Conservation (phyloP, 2,888 invertebrate genomes). For the Epinotia bilunana region DNA sequence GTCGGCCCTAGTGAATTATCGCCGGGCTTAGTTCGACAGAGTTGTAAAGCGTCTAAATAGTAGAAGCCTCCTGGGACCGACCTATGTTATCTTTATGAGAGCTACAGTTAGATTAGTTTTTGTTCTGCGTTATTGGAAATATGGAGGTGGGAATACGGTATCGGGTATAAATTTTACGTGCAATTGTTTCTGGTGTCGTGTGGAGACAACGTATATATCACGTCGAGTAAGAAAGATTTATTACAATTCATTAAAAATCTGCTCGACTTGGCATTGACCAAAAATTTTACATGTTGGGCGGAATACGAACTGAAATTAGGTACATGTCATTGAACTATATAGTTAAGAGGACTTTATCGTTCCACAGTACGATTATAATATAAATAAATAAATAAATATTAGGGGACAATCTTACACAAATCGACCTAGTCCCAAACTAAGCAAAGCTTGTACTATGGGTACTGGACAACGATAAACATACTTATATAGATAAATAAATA, state of each 20-base stretch:
- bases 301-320: not conserved
- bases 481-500: too few relatives aligned
- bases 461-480: too few relatives aligned
- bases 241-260: not conserved
- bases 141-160: conserved; percentile 35
- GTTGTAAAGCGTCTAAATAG: conserved; percentile 48
- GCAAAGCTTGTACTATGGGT: too few relatives aligned
- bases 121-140: conserved; percentile 45
- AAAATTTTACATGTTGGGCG: not conserved
- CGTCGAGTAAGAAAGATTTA: conserved; percentile 26
- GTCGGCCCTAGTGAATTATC: conserved; percentile 40
- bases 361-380: too few relatives aligned
- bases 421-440: too few relatives aligned
- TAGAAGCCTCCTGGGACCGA: conserved; percentile 41
- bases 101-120: conserved; percentile 48
- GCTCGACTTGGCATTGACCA: not conserved
- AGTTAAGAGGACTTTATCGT: not conserved
- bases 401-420: too few relatives aligned
- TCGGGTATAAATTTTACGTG: conserved; percentile 36
- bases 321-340: not conserved
- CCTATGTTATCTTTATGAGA: conserved; percentile 48
- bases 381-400: too few relatives aligned
- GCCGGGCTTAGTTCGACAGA: conserved; percentile 44
- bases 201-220: conserved; percentile 10
- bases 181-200: conserved; percentile 26